Percentiles rank a stretch among this genome's conserved stretches.
These are phyloP conservation scores for Cercopithecus petaurista DNA, from an alignment of 2,797 vertebrate species.

Conservation along the genomic window DNA sequence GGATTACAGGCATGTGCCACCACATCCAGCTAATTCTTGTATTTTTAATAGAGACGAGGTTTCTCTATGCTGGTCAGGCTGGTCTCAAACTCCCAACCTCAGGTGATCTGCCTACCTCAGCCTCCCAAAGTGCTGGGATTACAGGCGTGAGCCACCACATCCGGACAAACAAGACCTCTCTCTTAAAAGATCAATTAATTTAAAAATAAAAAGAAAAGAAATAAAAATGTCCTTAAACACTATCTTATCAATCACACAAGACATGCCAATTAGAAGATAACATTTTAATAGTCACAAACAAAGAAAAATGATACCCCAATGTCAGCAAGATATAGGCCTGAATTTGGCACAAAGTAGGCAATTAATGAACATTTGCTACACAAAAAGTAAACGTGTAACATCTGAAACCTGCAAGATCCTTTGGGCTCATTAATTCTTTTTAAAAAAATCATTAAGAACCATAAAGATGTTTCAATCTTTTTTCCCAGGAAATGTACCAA, in stretches of 20 bases:
- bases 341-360: background rate
- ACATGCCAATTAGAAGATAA: background rate
- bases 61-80: too few relatives aligned
- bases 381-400: background rate
- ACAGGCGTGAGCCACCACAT: too few relatives aligned
- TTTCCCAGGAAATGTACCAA: background rate
- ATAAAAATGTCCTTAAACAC: background rate
- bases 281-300: background rate
- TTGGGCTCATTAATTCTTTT: background rate
- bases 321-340: background rate
- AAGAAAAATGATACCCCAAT: background rate
- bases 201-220: background rate
- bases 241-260: background rate
- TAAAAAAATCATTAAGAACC: background rate
- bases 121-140: too few relatives aligned
- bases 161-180: background rate
- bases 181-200: background rate
- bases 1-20: too few relatives aligned
- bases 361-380: background rate
- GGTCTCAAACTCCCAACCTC: too few relatives aligned
- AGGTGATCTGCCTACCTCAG: too few relatives aligned
- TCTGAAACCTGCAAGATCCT: background rate
- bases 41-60: too few relatives aligned
- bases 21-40: too few relatives aligned
- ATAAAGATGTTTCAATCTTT: background rate